Conservation (phyloP, 2,113 vertebrate species). For the Cyprinus carpio region DNA sequence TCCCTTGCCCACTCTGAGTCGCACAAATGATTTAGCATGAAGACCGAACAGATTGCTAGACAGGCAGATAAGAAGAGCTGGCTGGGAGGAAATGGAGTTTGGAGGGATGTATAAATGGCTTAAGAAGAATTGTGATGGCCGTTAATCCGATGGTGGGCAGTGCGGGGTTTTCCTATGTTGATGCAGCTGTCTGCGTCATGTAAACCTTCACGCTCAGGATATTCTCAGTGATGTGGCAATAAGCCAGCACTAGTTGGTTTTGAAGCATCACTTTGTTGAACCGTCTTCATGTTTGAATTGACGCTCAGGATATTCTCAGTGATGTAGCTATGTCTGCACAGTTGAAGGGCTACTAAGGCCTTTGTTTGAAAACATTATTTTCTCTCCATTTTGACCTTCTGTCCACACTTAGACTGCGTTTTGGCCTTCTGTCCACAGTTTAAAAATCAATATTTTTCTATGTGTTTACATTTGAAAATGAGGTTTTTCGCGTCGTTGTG, state of each 20-base stretch:
- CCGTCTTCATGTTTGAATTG: no score
- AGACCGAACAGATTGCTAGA: conserved; percentile 42
- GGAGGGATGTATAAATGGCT: conserved; percentile 53
- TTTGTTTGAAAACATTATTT: no score
- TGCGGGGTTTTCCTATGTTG: conserved; percentile 43
- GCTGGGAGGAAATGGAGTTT: conserved; percentile 55
- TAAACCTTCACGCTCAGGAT: background rate
- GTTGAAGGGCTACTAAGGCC: no score
- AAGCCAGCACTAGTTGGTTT: background rate
- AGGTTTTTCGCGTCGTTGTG: no score
- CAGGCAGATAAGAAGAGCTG: conserved; percentile 15
- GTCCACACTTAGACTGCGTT: no score
- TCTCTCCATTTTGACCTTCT: no score
- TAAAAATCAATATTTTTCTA: no score
- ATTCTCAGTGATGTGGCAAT: background rate
- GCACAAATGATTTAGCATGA: conserved; percentile 53
- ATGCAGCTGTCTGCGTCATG: conserved; percentile 37
- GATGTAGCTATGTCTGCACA: no score
- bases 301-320: no score
- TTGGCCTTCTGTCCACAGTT: no score
- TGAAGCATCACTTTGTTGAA: background rate
- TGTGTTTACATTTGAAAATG: no score
- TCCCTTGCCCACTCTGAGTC: conserved; percentile 20
- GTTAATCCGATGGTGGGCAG: conserved; percentile 49
- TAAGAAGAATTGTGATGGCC: conserved; percentile 45